Conservation (phyloP, 2,888 invertebrate genomes). For the Lacanobia wlatinum region DNA sequence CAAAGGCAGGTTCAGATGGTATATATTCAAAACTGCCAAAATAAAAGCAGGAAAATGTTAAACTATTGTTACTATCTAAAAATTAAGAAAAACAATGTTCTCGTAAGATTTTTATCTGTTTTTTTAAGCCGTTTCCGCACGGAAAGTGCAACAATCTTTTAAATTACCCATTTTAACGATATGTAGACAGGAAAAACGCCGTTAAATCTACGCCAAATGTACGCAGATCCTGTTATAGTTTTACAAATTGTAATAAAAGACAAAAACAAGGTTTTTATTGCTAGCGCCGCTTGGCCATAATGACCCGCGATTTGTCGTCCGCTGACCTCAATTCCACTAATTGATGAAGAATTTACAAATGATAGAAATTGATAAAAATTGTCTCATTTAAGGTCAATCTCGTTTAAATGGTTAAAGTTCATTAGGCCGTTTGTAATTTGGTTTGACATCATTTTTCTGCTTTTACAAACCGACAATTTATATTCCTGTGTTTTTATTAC, state of each 20-base stretch:
- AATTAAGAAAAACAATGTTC: conserved; percentile 22
- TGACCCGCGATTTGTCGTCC: conserved; percentile 48
- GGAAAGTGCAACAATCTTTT: conserved; percentile 37
- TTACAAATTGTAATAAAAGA: conserved; percentile 42
- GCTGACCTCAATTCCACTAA: conserved; percentile 60
- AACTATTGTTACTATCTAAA: conserved; percentile 13
- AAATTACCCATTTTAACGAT: conserved; percentile 33
- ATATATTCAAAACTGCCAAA: conserved; percentile 13
- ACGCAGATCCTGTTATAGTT: conserved; percentile 42
- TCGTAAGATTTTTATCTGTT: conserved; percentile 24
- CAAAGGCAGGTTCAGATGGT: not conserved
- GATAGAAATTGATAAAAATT: conserved; percentile 59
- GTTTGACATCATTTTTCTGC: conserved; percentile 15
- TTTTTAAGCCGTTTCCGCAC: conserved; percentile 8
- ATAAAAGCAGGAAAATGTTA: conserved; percentile 4
- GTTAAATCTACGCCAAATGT: conserved; percentile 39
- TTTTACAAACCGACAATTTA: not conserved
- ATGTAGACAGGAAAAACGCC: conserved; percentile 34
- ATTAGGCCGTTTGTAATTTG: conserved; percentile 45
- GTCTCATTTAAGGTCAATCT: conserved; percentile 59
- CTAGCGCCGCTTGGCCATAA: conserved; percentile 48
- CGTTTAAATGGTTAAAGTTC: conserved; percentile 53
- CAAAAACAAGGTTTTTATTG: conserved; percentile 49
- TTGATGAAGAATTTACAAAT: conserved; percentile 60
- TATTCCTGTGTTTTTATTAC: conserved; percentile 2